These are phyloP conservation scores for Mobula hypostoma DNA, from an alignment of 2,113 vertebrate genomes.

Conservation along the genomic window DNA sequence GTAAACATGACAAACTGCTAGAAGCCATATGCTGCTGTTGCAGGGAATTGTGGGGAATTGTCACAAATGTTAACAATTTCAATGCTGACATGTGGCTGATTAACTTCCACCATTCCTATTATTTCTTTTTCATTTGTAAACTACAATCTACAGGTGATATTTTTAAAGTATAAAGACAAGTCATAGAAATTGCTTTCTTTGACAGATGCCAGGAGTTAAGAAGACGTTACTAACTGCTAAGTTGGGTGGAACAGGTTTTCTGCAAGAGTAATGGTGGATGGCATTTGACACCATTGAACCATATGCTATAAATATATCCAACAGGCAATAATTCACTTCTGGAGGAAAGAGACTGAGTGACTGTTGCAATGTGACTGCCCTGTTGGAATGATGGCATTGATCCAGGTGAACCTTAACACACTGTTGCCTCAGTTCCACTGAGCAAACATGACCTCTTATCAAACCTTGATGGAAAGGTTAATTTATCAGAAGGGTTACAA, in stretches of 20 bases:
- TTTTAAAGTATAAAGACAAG: neutral
- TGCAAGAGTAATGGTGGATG: neutral
- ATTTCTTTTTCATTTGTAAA: neutral
- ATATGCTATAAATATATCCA: neutral
- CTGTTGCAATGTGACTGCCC: neutral
- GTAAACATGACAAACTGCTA: neutral
- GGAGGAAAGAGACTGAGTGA: neutral
- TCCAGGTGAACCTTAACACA: neutral
- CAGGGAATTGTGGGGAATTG: neutral
- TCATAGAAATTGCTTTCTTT: neutral
- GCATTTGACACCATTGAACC: neutral
- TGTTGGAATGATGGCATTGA: neutral
- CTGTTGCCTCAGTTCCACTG: neutral
- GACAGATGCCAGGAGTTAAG: neutral
- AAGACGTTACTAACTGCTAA: neutral
- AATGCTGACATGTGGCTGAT: slow-evolving; percentile 15
- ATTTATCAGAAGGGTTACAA: neutral
- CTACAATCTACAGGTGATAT: neutral
- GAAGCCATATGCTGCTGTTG: neutral
- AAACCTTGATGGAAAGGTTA: neutral
- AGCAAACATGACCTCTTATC: neutral
- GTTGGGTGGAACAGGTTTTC: neutral
- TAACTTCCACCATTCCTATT: neutral
- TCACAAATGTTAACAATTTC: neutral
- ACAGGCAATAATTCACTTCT: neutral